Evolutionary conservation across 2,113 vertebrate species (phyloP).

Genomic region (Cephalophus harveyi): DNA sequence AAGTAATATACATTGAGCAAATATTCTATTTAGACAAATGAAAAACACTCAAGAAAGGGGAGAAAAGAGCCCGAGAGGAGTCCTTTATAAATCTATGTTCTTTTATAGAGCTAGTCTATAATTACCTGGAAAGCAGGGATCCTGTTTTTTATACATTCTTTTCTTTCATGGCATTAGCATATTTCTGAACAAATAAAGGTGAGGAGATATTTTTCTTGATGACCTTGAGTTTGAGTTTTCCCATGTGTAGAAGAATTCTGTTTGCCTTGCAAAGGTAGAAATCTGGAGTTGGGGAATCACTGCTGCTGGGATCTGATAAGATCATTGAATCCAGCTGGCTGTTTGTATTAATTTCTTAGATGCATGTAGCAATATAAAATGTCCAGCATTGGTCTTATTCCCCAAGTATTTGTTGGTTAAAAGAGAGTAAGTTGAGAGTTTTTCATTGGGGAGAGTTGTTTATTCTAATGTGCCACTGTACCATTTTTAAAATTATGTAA

Average conservation of each 20-base stretch:
- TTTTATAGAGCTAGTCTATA: not conserved
- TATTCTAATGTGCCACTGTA: not conserved
- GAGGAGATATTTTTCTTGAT: not conserved
- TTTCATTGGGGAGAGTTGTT: not conserved
- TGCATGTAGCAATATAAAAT: not conserved
- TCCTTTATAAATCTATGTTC: not conserved
- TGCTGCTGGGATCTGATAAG: not conserved
- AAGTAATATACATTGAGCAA: not conserved
- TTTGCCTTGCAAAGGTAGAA: not conserved
- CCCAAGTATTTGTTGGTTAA: not conserved
- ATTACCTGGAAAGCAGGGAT: not conserved
- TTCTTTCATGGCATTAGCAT: not conserved
- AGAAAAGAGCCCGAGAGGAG: not conserved
- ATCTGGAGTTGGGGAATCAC: not conserved
- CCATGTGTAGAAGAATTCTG: not conserved
- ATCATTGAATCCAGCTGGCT: not conserved
- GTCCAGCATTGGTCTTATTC: not conserved
- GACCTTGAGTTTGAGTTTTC: not conserved
- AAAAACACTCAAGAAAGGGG: not conserved
- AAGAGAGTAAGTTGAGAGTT: not conserved
- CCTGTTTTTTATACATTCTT: not conserved
- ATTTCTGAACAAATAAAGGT: not conserved
- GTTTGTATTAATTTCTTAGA: conserved; percentile 7
- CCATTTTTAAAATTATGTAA: not conserved
- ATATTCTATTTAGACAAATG: not conserved